A percentile compares a stretch with the other conserved stretches of the same genome.
These are phyloP conservation scores for Adrianichthys oophorus DNA, from an alignment of 2,797 vertebrate genomes.

Conservation along the genomic window DNA sequence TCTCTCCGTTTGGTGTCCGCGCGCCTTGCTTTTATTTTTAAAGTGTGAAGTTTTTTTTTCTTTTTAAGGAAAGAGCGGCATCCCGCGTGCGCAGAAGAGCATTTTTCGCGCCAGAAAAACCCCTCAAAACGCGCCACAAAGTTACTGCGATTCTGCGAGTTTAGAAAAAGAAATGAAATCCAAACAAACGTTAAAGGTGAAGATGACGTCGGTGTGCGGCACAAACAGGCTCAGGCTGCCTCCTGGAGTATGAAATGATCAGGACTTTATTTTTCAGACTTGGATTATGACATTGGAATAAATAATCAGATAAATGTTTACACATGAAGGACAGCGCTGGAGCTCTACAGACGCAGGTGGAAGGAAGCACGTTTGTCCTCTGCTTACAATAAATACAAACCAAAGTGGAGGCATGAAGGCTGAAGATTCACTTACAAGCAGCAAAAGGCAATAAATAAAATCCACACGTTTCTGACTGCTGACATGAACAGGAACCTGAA, in stretches of 20 bases:
- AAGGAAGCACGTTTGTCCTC: constrained; percentile 71
- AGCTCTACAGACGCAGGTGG: constrained; percentile 75
- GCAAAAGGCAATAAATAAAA: constrained; percentile 88
- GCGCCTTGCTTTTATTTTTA: neutral
- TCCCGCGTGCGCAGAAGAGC: too few relatives aligned
- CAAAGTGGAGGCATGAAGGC: constrained; percentile 72
- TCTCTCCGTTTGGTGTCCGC: neutral
- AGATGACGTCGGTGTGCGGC: neutral
- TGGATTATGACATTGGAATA: constrained; percentile 93
- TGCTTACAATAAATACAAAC: constrained; percentile 89
- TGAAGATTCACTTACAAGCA: constrained; percentile 69
- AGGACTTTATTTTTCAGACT: constrained; percentile 94
- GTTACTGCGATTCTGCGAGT: too few relatives aligned
- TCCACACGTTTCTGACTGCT: constrained; percentile 62
- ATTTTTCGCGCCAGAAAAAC: constrained; percentile 9
- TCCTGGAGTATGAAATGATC: constrained; percentile 86
- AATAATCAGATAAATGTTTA: constrained; percentile 92
- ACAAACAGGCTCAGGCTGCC: constrained; percentile 14
- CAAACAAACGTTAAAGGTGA: too few relatives aligned
- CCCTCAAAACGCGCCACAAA: constrained; percentile 20
- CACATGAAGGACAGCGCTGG: constrained; percentile 79
- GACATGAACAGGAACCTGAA: constrained; percentile 65
- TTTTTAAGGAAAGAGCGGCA: neutral
- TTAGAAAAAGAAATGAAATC: too few relatives aligned
- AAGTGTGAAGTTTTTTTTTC: neutral